Base-by-base conservation (phyloP, 2,888 invertebrate species). In the Drosophila bunnanda region DNA sequence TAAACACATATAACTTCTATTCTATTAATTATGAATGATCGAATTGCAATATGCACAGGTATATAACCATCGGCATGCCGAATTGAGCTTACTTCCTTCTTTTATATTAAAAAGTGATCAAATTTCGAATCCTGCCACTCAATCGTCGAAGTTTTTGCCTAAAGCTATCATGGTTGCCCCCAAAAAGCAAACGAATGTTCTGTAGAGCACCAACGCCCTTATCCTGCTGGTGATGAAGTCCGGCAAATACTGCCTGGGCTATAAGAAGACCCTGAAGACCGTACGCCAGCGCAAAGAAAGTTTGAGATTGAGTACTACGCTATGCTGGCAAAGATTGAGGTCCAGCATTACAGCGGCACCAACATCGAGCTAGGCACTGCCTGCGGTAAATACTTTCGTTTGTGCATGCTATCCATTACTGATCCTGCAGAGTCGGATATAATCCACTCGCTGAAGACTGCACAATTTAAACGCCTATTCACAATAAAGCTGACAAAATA, bases 281-380 rank as follows among this genome's bases (percentile, higher is more conserved):
- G 94, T 99, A 52, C 95, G 99, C 41, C 98, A 98, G 93, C 99
- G 99, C 91, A 99, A 99, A 98, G 99, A 94, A 98, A 98, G 94
- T 98, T 98, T 2, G 99, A 99, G 94, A 99, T 99, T 92, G 99
- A 99, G 93, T 99, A 99, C 93, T 99, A 99, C 92, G 99, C 99
- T 66, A 98, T 99, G 96, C 95, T 99, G 93, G 98, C 99, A 44
- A 99, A 99, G 93, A 99, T 99, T 69, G 99, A 99, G 80, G 99
- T 99, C 55, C 99, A 99, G 93, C 99, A 99, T 93, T 99, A 99
- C 94, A 97, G 97, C 79, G 99, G 99, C 59, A 99, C 98, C 94
- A 99, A 99, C 93, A 99, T 99, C 90, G 99, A 99, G 93, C 94
- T 99, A 88, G 99, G 99, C 82, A 99, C 99, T 67, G 99, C 99